phyloP scores from a whole-genome alignment of 2,797 vertebrate species.

The Orestias chungarensis region DNA sequence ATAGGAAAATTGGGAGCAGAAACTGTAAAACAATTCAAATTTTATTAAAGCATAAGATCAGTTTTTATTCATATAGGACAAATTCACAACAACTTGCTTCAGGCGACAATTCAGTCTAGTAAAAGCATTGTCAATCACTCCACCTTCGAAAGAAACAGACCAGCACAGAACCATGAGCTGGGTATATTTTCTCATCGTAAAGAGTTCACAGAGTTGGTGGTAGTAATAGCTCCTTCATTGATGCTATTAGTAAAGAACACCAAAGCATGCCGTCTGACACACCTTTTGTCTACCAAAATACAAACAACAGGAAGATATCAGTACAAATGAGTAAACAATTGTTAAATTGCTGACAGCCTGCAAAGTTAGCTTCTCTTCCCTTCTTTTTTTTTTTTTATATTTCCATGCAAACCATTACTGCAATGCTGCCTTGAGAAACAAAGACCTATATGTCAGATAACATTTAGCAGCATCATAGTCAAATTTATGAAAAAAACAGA shows the following conservation, averaged over 20 bases:
- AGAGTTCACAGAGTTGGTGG: not conserved
- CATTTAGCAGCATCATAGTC: not conserved
- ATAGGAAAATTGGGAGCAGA: constrained; percentile 12
- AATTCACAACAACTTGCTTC: not conserved
- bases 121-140: not conserved
- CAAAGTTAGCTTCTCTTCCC: not conserved
- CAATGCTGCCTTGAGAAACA: not conserved
- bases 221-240: not conserved
- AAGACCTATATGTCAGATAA: not conserved
- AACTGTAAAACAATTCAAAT: not conserved
- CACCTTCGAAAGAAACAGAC: not conserved
- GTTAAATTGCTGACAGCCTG: constrained; percentile 2
- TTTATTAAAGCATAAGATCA: constrained; percentile 9
- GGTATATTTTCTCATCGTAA: not conserved
- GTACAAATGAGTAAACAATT: constrained; percentile 19
- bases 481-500: not conserved
- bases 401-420: constrained; percentile 4
- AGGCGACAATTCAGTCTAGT: not conserved
- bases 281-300: not conserved
- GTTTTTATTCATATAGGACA: not conserved
- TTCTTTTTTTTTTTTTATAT: not conserved
- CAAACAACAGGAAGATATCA: constrained; percentile 3
- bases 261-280: not conserved
- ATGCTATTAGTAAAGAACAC: not conserved
- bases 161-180: not conserved